Percentiles rank a stretch among this genome's conserved stretches.
Conservation (phyloP, 1,140 invertebrate species). For the Drosophila sechellia region DNA sequence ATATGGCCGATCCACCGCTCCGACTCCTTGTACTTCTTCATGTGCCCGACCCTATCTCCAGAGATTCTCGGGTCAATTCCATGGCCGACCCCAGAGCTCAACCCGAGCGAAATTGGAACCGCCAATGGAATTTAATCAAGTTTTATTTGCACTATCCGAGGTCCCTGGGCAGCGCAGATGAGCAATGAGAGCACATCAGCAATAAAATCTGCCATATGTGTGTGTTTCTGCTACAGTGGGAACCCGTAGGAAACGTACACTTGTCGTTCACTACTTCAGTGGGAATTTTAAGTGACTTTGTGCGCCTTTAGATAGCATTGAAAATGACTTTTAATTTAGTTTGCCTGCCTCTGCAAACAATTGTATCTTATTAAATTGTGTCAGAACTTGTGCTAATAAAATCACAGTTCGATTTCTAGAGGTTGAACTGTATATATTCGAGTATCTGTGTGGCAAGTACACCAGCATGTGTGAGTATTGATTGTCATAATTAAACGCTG, state of each 20-base stretch:
- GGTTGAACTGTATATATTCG: conserved; percentile 22
- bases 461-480: conserved; percentile 60
- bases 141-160: conserved; percentile 76
- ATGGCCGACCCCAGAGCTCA: conserved; percentile 14
- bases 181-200: conserved; percentile 68
- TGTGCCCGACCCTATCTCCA: conserved; percentile 10
- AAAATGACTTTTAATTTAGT: no score
- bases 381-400: no score
- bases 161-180: conserved; percentile 61
- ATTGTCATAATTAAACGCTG: conserved; percentile 82
- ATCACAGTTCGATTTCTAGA: not conserved
- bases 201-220: conserved; percentile 42
- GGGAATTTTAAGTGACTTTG: not conserved
- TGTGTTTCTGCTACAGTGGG: conserved; percentile 24
- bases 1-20: conserved; percentile 32
- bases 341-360: no score
- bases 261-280: not conserved
- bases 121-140: conserved; percentile 82
- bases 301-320: no score
- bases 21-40: not conserved
- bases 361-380: no score
- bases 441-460: conserved; percentile 18
- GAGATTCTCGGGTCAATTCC: conserved; percentile 47
- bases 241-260: no score
- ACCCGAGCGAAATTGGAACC: conserved; percentile 62